These are phyloP conservation scores for Chelonus insularis DNA, from an alignment of 1,140 invertebrate species.

Conservation along the genomic window DNA sequence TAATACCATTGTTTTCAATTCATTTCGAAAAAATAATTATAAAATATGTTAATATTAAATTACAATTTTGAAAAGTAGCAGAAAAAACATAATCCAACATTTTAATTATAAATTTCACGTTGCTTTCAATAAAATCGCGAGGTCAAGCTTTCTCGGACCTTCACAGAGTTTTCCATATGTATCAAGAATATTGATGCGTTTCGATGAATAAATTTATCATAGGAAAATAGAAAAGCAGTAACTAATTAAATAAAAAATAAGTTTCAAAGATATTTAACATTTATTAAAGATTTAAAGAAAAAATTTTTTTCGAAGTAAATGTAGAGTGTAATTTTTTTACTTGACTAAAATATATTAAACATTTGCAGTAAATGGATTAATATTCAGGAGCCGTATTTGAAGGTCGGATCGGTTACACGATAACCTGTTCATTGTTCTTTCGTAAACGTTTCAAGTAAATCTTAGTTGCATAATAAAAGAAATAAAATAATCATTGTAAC, in stretches of 20 bases:
- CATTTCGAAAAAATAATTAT: no score
- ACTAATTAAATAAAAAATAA: background rate
- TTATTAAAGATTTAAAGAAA: no score
- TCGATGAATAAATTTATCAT: background rate
- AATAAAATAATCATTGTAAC: no score
- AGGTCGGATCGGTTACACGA: conserved; percentile 21
- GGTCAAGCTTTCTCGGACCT: background rate
- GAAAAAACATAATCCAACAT: background rate
- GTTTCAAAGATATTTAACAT: background rate
- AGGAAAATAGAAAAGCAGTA: background rate
- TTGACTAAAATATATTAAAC: background rate
- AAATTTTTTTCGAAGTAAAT: no score
- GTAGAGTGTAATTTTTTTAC: background rate
- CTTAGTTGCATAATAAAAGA: conserved; percentile 16
- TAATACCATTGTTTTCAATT: no score
- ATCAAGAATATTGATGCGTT: background rate
- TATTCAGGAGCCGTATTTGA: conserved; percentile 14
- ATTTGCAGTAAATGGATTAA: conserved; percentile 2
- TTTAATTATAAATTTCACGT: background rate
- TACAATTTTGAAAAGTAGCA: no score
- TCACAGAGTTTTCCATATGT: conserved; percentile 2
- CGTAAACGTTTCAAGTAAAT: conserved; percentile 20
- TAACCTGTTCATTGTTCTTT: conserved; percentile 26
- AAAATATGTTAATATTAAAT: no score
- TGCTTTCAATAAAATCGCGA: background rate